Evolutionary conservation across 2,797 vertebrate species (phyloP).

Genomic region (Ptychadena robeensis): DNA sequence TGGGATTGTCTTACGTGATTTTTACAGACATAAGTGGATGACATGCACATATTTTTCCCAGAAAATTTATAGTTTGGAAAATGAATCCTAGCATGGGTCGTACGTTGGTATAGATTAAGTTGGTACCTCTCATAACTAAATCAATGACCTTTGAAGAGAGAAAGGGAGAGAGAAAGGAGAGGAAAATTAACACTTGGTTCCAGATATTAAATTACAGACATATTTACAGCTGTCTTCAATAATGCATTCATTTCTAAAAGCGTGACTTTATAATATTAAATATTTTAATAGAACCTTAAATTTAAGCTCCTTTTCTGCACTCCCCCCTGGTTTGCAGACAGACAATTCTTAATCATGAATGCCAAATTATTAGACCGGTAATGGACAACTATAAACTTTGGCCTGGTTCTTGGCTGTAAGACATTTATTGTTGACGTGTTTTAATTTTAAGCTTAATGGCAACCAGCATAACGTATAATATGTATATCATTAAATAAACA

Average conservation of each 20-base stretch:
- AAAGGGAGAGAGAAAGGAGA: background rate
- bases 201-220: conserved; percentile 48
- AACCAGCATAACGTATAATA: background rate
- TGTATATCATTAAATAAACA: background rate
- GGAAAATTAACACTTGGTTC: conserved; percentile 27
- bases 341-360: conserved; percentile 22
- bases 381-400: background rate
- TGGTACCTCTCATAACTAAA: conserved; percentile 36
- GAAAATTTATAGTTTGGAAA: conserved; percentile 25
- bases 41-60: conserved; percentile 20
- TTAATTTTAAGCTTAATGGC: background rate
- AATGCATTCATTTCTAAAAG: conserved; percentile 34
- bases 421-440: background rate
- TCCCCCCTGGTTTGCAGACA: conserved; percentile 12
- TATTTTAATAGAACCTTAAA: conserved; percentile 42
- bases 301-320: conserved; percentile 20
- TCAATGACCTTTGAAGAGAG: conserved; percentile 35
- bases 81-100: conserved; percentile 28
- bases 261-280: conserved; percentile 37
- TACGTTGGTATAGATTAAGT: conserved; percentile 15
- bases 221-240: conserved; percentile 36
- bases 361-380: conserved; percentile 33
- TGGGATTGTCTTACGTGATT: conserved; percentile 16
- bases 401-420: background rate
- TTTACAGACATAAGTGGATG: conserved; percentile 4